phyloP scores from a whole-genome alignment of 1,140 invertebrate species.

The Bombus pascuorum region DNA sequence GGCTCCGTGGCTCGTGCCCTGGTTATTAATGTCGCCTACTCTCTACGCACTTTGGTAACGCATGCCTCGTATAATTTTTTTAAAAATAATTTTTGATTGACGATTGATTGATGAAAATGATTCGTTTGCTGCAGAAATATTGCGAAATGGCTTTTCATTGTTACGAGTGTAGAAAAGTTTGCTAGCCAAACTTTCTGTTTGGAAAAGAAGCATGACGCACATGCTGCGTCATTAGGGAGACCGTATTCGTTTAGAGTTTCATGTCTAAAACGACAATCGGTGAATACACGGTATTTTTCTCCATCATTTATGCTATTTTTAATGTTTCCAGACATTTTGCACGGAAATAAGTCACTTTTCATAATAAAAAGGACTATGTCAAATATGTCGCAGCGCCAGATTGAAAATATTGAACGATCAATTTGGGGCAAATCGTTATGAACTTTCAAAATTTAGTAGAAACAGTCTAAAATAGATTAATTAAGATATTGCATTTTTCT shows the following conservation, averaged over 20 bases:
- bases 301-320: not conserved
- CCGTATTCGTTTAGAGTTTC: no score
- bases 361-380: no score
- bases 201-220: not conserved
- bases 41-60: not conserved
- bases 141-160: not conserved
- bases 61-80: no score
- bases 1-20: not conserved
- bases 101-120: no score
- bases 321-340: not conserved
- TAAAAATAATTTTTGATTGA: no score
- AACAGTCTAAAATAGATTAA: not conserved
- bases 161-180: not conserved
- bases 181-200: not conserved
- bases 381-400: no score
- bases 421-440: not conserved
- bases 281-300: not conserved
- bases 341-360: no score
- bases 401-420: no score
- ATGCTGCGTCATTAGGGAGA: no score
- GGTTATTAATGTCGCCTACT: constrained; percentile 38
- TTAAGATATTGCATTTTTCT: not conserved
- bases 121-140: not conserved
- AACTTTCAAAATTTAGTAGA: not conserved
- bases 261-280: no score